Evolutionary conservation across 1,140 invertebrate genomes (phyloP).

Genomic region (Drosophila takahashii): DNA sequence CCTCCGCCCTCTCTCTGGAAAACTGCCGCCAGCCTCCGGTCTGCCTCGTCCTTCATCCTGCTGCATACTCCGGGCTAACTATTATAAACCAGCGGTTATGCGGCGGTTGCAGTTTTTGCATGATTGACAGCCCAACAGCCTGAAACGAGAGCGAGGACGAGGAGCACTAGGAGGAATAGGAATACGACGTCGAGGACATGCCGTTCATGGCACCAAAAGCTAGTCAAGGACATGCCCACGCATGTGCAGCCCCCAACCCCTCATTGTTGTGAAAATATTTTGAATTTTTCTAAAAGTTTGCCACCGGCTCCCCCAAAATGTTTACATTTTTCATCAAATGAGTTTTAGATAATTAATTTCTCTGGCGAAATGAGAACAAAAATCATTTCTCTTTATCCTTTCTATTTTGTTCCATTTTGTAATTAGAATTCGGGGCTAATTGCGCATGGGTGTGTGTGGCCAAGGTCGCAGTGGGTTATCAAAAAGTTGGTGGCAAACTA

Average conservation of each 20-base stretch:
- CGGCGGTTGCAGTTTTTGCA: conserved; percentile 80
- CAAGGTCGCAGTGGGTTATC: background rate
- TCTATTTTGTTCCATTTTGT: conserved; percentile 4
- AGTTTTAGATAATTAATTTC: conserved; percentile 70
- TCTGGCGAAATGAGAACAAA: conserved; percentile 25
- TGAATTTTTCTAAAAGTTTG: conserved; percentile 44
- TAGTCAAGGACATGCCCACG: conserved; percentile 76
- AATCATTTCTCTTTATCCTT: conserved; percentile 20
- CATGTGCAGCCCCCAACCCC: conserved; percentile 30
- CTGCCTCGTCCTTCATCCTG: conserved; percentile 4
- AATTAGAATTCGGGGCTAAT: conserved; percentile 29
- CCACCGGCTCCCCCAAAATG: conserved; percentile 29
- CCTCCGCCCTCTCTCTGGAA: background rate
- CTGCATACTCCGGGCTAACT: conserved; percentile 54
- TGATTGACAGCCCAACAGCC: conserved; percentile 78
- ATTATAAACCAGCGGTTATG: conserved; percentile 80
- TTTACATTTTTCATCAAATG: conserved; percentile 54
- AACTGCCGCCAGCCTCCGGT: background rate
- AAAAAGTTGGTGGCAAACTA: background rate
- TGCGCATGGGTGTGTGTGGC: background rate
- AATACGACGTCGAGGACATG: conserved; percentile 21
- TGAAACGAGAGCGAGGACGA: conserved; percentile 40
- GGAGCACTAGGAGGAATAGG: background rate
- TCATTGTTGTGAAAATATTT: conserved; percentile 38
- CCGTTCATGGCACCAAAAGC: conserved; percentile 34